Evolutionary conservation across 23 tunicate genomes (phyloP).

Genomic region (Trididemnum clinides): DNA sequence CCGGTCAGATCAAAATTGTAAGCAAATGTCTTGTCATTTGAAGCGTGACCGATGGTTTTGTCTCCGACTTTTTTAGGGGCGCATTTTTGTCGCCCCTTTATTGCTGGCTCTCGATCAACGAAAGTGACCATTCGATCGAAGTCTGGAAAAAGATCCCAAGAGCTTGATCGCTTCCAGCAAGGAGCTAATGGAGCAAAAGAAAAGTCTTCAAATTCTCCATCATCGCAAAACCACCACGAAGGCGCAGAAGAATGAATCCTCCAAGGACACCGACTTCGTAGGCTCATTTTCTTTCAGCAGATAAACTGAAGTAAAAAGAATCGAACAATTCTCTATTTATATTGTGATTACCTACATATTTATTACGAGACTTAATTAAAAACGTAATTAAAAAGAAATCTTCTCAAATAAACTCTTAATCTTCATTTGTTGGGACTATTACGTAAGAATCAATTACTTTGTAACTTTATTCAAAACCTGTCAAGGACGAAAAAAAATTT

Average conservation of each 20-base stretch:
- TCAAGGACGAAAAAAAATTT: no score
- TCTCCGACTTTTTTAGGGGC: background rate
- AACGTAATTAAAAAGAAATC: no score
- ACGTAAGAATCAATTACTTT: no score
- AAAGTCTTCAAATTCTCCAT: background rate
- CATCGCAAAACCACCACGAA: background rate
- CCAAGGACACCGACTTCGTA: background rate
- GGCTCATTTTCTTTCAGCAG: no score
- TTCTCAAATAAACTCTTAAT: no score
- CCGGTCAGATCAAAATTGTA: slow-evolving; percentile 26
- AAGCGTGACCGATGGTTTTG: slow-evolving; percentile 1
- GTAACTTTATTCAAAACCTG: no score
- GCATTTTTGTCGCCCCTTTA: background rate
- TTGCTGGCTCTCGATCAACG: background rate
- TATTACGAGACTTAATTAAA: no score
- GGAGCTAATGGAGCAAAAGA: background rate
- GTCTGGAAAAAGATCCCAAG: background rate
- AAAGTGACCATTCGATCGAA: background rate
- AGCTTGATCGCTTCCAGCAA: background rate
- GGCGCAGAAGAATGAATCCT: background rate
- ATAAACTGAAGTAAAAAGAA: no score
- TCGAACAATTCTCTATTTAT: no score
- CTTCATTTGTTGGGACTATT: no score
- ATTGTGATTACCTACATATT: no score
- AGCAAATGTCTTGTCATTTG: slow-evolving; percentile 23